Base-by-base conservation (phyloP, 2,113 vertebrate genomes). In the Anguilla japonica region DNA sequence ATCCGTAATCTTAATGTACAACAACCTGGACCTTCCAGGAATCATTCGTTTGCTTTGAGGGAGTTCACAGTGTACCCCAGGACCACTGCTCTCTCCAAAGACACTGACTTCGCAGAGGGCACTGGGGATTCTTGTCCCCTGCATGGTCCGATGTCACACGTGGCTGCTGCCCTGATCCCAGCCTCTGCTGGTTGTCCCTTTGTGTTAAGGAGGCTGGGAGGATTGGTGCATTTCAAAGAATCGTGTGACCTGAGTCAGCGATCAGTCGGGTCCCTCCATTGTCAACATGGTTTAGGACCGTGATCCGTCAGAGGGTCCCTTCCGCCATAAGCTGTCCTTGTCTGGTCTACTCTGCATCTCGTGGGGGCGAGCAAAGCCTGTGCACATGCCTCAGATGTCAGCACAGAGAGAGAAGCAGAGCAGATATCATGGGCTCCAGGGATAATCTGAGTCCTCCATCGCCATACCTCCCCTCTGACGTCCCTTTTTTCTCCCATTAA, bases 221-320 rank as follows among this genome's bases (percentile, higher is more conserved):
- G 71, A 78, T 34, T 22, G 46, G 53, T 8, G 46, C 22, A 39
- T 79, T 53, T n/a, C 43, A 16, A 41, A 79, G 71, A 79, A 85
- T 34, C 34, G 71, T 85, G 84, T n/a, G 41, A 50, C 15, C 71
- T 85, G 84, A 85, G 41, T 85, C 84, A 85, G 84, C 84, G 75
- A 40, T 85, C 84, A 85, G 43, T 46, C 26, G 20, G 84, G 41
- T 79, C 46, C 46, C 29, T 78, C 43, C 18, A 18, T 46, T 85
- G 84, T 53, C 84, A 85, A 71, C 84, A 40, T 29, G 20, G 50
- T n/a, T 85, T 79, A 85, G n/a, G 84, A 34, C 43, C 50, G 41
- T 29, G 46, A 8, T 41, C 71, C 71, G 15, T 85, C 84, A 85
- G 34, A n/a, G 16, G 29, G 41, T 1, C 50, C 71, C 34, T 43